phyloP scores from a whole-genome alignment of 2,113 vertebrate species.

The Sardina pilchardus region DNA sequence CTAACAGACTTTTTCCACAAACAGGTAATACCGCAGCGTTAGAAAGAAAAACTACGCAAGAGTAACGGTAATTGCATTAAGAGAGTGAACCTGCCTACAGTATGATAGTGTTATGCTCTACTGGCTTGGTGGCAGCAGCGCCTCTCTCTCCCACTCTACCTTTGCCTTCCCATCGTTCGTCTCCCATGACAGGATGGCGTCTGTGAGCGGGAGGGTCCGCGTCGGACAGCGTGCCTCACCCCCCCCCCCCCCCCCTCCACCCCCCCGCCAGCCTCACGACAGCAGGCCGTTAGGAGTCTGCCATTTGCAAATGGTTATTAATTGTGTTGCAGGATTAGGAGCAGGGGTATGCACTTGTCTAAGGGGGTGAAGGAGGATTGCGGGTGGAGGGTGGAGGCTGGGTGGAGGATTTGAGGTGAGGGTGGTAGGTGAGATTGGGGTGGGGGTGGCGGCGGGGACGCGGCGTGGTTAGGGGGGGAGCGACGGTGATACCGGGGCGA shows the following conservation, averaged over 20 bases:
- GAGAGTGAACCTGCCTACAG: slow-evolving; percentile 22
- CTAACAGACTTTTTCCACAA: background rate
- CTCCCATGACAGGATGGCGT: background rate
- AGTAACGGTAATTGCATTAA: background rate
- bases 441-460: background rate
- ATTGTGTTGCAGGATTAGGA: slow-evolving; percentile 80
- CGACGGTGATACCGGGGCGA: background rate
- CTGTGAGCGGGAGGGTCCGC: background rate
- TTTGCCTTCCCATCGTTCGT: background rate
- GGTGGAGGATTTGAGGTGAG: background rate
- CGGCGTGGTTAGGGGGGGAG: slow-evolving; percentile 31
- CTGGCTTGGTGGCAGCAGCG: slow-evolving; percentile 15
- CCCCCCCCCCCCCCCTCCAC: no score
- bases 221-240: background rate
- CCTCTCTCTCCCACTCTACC: slow-evolving; percentile 24
- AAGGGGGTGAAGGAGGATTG: slow-evolving; percentile 69
- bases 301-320: slow-evolving; percentile 97
- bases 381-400: slow-evolving; percentile 57
- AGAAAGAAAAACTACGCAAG: no score
- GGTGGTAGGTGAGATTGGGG: slow-evolving; percentile 40
- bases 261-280: background rate
- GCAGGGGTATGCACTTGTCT: slow-evolving; percentile 41
- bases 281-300: slow-evolving; percentile 80
- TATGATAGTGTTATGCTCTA: background rate
- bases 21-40: no score